A percentile compares a stretch with the other conserved stretches of the same genome.
These are phyloP conservation scores for Tenthredo amoena DNA, from an alignment of 2,888 invertebrate species.

Conservation along the genomic window DNA sequence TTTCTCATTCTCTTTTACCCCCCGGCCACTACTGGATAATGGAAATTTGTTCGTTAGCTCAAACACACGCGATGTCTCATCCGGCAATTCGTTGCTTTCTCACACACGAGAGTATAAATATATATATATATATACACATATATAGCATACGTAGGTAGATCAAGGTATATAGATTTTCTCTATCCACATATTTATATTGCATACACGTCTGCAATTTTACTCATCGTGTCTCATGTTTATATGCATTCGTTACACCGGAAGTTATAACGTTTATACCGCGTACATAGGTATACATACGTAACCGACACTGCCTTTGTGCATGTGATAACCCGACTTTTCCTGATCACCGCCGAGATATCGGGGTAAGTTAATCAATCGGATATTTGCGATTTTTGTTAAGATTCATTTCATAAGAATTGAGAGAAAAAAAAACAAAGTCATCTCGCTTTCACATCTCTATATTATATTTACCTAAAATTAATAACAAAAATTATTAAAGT, in stretches of 20 bases:
- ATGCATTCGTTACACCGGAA: constrained; percentile 69
- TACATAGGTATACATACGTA: not conserved
- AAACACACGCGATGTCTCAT: constrained; percentile 57
- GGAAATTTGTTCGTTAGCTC: constrained; percentile 66
- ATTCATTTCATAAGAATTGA: not conserved
- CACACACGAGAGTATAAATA: not conserved
- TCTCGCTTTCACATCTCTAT: no score
- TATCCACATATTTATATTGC: not conserved
- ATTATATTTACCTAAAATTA: not conserved
- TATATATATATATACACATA: not conserved
- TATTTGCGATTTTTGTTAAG: not conserved
- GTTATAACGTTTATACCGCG: constrained; percentile 58
- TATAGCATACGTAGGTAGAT: not conserved
- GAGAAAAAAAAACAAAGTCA: no score
- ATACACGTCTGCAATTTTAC: not conserved
- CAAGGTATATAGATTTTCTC: not conserved
- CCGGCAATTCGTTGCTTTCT: constrained; percentile 17
- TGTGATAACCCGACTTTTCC: not conserved
- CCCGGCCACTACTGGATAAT: constrained; percentile 60
- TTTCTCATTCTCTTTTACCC: constrained; percentile 14
- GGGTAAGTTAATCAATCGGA: not conserved
- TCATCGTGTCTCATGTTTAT: constrained; percentile 68
- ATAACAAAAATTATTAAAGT: no score
- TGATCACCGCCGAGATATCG: not conserved
- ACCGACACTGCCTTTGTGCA: not conserved